Base-by-base conservation (phyloP, 1,140 invertebrate genomes). In the Hyles vespertilio region DNA sequence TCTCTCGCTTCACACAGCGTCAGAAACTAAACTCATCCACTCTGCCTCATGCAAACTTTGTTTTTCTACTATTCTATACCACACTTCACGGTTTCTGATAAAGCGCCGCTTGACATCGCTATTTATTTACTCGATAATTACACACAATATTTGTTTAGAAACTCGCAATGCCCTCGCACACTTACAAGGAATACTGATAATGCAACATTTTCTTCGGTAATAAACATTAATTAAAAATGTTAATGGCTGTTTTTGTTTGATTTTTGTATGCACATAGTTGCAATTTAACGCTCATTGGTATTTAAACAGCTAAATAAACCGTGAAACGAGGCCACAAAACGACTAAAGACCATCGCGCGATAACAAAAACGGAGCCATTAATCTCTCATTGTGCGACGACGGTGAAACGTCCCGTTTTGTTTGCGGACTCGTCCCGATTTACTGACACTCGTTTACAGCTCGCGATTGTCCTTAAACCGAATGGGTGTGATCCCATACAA, bases 311-410 rank as follows among this genome's bases (percentile, higher is more conserved):
- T 72, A 74, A 84, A 84, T 83, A 79, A 80, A 75, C 76, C 81
- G 77, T 87, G 82, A 86, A 84, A 84, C 79, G 83, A 87, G 72
- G 68, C 80, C 73, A 84, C 81, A 86, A 82, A 85, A 77, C 66
- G 71, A 65, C 76, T 81, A 81, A 86, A 87, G 77, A 86, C 75
- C 79, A 79, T 81, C 75, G 69, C 73, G 59, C 69, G 78, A 84
- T 84, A 81, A 85, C 85, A 86, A 88, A 84, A 78, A 77, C 75
- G 52, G 61, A 62, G 70, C 76, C 79, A 88, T 88, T 88, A 88
- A 88, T 88, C 85, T 86, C 75, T 77, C 71, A 88, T 86, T 88
- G 85, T 88, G 72, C 59, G 69, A 70, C 61, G 70, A 61, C 72
- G 74, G 77, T 74, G 74, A 77, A 76, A 78, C 74, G 74, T 75